Percentiles rank a stretch among this genome's conserved stretches.
phyloP scores from a whole-genome alignment of 2,888 invertebrate species.

The Steromphala cineraria region DNA sequence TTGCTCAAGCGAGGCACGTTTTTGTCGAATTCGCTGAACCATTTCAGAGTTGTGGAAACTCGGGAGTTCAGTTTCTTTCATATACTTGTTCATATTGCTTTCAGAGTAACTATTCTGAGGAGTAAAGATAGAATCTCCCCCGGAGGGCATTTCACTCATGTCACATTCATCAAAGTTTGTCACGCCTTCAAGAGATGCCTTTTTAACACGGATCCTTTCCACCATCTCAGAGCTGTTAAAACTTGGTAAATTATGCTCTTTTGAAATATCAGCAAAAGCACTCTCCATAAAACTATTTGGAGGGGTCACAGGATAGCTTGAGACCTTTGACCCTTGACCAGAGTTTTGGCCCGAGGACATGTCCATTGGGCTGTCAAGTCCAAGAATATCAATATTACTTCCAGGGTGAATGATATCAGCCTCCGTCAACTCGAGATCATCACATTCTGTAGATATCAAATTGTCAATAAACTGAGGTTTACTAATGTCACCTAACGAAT shows the following conservation, averaged over 20 bases:
- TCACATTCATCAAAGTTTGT: not conserved
- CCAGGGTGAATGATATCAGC: slow-evolving; percentile 14
- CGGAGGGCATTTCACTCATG: slow-evolving; percentile 7
- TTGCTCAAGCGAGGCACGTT: slow-evolving; percentile 61
- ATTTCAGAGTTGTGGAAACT: slow-evolving; percentile 74
- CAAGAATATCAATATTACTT: not conserved
- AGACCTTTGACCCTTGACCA: slow-evolving; percentile 41
- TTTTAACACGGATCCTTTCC: slow-evolving; percentile 74
- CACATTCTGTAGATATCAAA: not conserved
- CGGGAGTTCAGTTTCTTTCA: slow-evolving; percentile 62
- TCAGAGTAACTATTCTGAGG: slow-evolving; percentile 59
- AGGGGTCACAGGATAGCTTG: slow-evolving; percentile 69
- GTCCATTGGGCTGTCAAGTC: slow-evolving; percentile 32
- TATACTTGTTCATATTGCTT: slow-evolving; percentile 18
- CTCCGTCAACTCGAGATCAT: slow-evolving; percentile 24
- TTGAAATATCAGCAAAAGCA: slow-evolving; percentile 24
- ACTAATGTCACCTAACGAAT: not conserved
- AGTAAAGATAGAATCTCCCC: slow-evolving; percentile 39
- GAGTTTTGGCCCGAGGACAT: slow-evolving; percentile 34
- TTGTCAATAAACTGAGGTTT: slow-evolving; percentile 1
- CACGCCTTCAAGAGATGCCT: slow-evolving; percentile 63
- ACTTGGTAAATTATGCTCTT: slow-evolving; percentile 68
- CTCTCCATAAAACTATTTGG: slow-evolving; percentile 72
- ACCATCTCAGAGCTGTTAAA: slow-evolving; percentile 77
- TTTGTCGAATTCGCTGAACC: slow-evolving; percentile 73